Conservation (phyloP, 1,140 invertebrate genomes). For the Pseudomyrmex sp. region DNA sequence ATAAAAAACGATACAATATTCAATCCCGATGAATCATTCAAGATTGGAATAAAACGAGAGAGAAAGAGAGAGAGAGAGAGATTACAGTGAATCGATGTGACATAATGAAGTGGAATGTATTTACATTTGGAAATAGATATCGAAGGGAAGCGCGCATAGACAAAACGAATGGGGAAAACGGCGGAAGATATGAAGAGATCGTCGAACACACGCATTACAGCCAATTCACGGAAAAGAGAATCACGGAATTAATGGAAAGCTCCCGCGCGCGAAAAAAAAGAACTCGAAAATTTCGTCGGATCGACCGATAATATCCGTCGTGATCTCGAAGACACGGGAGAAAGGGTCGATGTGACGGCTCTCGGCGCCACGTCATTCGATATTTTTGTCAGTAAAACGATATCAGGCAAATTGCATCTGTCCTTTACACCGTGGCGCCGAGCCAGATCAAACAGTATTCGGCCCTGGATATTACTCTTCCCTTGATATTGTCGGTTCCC, state of each 20-base stretch:
- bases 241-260: constrained; percentile 50
- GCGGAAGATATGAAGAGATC: constrained; percentile 4
- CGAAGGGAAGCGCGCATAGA: neutral
- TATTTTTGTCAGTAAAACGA: constrained; percentile 84
- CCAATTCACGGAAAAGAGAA: constrained; percentile 38
- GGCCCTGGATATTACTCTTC: constrained; percentile 75
- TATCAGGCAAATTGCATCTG: constrained; percentile 82
- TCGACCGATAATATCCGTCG: constrained; percentile 71
- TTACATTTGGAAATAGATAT: constrained; percentile 33
- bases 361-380: constrained; percentile 78
- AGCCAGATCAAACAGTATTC: constrained; percentile 78
- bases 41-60: constrained; percentile 22
- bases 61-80: neutral
- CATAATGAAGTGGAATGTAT: constrained; percentile 1
- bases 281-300: constrained; percentile 55
- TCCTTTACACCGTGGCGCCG: constrained; percentile 77
- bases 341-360: constrained; percentile 66
- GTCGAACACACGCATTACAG: constrained; percentile 23
- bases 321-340: constrained; percentile 68
- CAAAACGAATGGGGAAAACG: neutral
- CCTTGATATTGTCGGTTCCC: constrained; percentile 65
- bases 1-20: constrained; percentile 7
- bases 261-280: constrained; percentile 19
- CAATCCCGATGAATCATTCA: constrained; percentile 37
- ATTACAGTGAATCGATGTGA: neutral